A percentile compares a stretch with the other conserved stretches of the same genome.
These are phyloP conservation scores for Physeter macrocephalus DNA, from an alignment of 2,113 vertebrate species.

Conservation along the genomic window DNA sequence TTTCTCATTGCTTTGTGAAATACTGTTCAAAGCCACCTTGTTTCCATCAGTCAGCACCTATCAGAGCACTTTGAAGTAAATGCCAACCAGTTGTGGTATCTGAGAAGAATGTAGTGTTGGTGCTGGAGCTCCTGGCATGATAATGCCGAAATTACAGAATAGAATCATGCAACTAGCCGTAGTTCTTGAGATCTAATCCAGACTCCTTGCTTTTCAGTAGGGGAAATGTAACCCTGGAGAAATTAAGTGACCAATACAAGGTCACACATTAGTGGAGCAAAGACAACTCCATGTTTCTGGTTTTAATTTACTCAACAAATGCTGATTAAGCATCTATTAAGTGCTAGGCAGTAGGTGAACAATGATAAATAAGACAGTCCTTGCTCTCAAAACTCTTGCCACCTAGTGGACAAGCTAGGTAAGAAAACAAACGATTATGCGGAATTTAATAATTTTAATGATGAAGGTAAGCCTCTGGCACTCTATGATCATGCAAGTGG, in stretches of 20 bases:
- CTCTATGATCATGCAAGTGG: neutral
- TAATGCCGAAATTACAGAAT: neutral
- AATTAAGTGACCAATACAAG: neutral
- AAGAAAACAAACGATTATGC: neutral
- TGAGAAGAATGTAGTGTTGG: neutral
- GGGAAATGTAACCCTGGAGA: neutral
- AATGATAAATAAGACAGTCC: neutral
- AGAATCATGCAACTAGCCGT: neutral
- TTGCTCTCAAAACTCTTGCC: neutral
- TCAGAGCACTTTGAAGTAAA: neutral
- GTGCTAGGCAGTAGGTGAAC: neutral
- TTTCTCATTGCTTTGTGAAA: neutral
- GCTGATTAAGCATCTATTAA: neutral
- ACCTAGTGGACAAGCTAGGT: neutral
- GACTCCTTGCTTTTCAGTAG: neutral
- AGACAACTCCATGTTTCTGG: neutral
- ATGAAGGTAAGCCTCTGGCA: neutral
- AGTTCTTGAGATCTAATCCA: neutral
- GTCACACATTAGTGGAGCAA: neutral
- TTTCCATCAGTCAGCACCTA: neutral
- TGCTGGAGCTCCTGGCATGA: neutral
- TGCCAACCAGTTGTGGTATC: neutral
- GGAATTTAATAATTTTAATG: neutral
- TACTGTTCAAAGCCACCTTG: neutral
- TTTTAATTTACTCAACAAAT: neutral